Conservation (phyloP, 2,888 invertebrate genomes). For the Parnassius orleans region DNA sequence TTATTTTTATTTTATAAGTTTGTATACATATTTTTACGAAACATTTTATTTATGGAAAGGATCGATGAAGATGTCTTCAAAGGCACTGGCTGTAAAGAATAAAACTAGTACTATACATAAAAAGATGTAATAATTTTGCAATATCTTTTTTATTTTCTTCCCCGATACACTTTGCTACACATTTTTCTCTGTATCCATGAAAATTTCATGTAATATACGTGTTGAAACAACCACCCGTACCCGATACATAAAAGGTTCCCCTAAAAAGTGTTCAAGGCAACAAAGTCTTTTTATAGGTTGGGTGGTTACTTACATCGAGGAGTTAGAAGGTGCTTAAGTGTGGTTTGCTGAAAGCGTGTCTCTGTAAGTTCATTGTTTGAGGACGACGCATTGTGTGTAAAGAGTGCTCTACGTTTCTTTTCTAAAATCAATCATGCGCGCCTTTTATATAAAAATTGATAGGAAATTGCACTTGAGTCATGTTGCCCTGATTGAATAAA, state of each 20-base stretch:
- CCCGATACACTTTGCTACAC: background rate
- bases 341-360: constrained; percentile 42
- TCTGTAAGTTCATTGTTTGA: constrained; percentile 44
- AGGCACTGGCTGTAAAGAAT: background rate
- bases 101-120: background rate
- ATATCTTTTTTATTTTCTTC: constrained; percentile 3
- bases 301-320: constrained; percentile 42
- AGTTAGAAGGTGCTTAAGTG: constrained; percentile 36
- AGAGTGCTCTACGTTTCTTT: constrained; percentile 33
- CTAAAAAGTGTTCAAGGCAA: constrained; percentile 40
- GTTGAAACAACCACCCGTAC: constrained; percentile 10
- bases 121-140: constrained; percentile 14
- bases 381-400: constrained; percentile 38
- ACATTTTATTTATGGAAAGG: too few species aligned
- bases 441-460: constrained; percentile 31
- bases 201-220: constrained; percentile 17
- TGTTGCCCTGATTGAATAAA: background rate
- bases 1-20: too few species aligned
- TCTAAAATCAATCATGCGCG: constrained; percentile 18
- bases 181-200: constrained; percentile 11
- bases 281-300: constrained; percentile 53
- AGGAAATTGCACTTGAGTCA: constrained; percentile 7
- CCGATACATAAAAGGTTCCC: constrained; percentile 26
- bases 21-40: too few species aligned
- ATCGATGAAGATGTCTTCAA: too few species aligned